phyloP scores from a whole-genome alignment of 1,140 invertebrate species.

The Drosophila subpulchrella region DNA sequence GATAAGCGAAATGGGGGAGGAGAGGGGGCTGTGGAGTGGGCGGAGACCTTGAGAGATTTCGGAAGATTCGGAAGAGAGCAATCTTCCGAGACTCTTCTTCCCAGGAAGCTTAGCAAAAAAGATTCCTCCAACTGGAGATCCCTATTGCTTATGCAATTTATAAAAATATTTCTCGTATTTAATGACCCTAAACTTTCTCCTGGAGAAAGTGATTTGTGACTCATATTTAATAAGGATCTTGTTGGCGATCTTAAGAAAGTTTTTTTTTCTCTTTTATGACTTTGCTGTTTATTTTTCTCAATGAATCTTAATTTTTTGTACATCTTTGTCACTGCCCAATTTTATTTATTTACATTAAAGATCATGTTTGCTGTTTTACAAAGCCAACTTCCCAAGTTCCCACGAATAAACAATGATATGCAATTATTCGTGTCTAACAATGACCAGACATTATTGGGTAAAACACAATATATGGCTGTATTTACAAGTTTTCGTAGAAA shows the following conservation, averaged over 20 bases:
- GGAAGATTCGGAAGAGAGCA: background rate
- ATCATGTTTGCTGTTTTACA: conserved; percentile 11
- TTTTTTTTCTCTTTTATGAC: background rate
- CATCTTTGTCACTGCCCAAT: background rate
- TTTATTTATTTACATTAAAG: conserved; percentile 8
- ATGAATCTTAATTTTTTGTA: background rate
- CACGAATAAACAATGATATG: conserved; percentile 20
- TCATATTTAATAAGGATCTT: conserved; percentile 50
- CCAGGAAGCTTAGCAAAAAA: background rate
- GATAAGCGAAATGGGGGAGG: conserved; percentile 14
- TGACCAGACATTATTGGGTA: conserved; percentile 4
- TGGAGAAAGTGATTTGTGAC: conserved; percentile 33
- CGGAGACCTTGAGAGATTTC: background rate
- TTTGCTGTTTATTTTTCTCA: background rate
- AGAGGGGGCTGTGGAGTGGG: background rate
- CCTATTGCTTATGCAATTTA: conserved; percentile 16
- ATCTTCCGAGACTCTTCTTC: conserved; percentile 7
- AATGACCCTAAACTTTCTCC: conserved; percentile 28
- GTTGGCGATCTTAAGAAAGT: conserved; percentile 8
- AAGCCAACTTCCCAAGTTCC: conserved; percentile 8
- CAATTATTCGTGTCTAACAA: conserved; percentile 14
- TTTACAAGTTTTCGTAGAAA: background rate
- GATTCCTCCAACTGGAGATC: background rate
- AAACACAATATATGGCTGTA: conserved; percentile 1
- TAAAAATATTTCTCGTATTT: background rate